Base-by-base conservation (phyloP, 2,888 invertebrate species). In the Notocelia uddmanniana region DNA sequence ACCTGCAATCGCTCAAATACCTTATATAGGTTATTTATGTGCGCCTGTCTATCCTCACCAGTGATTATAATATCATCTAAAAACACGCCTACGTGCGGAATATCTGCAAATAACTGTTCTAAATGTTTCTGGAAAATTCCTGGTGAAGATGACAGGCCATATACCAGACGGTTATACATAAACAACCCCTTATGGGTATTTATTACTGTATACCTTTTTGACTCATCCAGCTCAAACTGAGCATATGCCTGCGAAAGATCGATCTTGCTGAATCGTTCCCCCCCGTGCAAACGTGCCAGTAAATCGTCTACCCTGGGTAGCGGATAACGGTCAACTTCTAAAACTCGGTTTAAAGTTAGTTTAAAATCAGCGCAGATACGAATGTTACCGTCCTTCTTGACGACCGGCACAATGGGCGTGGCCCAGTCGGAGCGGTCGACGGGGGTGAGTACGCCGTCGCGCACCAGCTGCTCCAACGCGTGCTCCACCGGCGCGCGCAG, bases 281-380 rank as follows among this genome's bases (percentile, higher is more conserved):
- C 58, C 11, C 58, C 58, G 19, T 41, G 18, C 10, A 59, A 37
- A 41, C 21, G 37, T 11, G 41, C 21, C 37, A 59, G 19, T 21
- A 59, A 19, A 21, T 59, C 58, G 10, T 59, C 58, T 3, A 59
- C 58, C 21, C 23, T 59, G 13, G 37, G 58, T 21, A 59, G 18
- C 21, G 58, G 58, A 37, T 59, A 59, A 37, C 50, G 60, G 21
- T 31, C 54, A 11, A 74, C 55, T 48, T 73, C 73, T 26, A 74
- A 37, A 21, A n/a, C 15, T 34, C 60, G 68, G 54, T 74, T 75
- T 21, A 75, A 55, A 0, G 74, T 77, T 15, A 74, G 5, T 63
- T 75, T 73, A 64, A 23, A 75, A 73, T 75, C 76, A 34, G 41
- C 73, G 41, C 76, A 76, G 26, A 74, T 55, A 15, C 74, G 55